Base-by-base conservation (phyloP, 1,140 invertebrate genomes). In the Ostrea edulis region DNA sequence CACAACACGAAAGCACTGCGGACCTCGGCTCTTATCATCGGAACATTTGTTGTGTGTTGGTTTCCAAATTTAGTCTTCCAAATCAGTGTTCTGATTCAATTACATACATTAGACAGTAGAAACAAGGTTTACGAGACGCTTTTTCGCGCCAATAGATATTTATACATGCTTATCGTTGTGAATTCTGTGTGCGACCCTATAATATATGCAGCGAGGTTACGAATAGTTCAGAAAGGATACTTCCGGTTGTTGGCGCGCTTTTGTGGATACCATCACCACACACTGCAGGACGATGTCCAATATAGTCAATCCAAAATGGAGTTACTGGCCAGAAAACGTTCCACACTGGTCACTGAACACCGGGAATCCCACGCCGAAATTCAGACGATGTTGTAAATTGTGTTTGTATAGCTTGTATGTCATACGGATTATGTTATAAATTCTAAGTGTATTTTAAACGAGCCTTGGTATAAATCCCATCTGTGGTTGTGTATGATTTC, bases 181-280 rank as follows among this genome's bases (percentile, higher is more conserved):
- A 97, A 97, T 91, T 96, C 96, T 22, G 90, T 97, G 14, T 95
- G 96, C 22, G 97, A 97, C 93, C 96, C 96, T 0, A 96, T 97
- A 83, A 97, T 97, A 68, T 97, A 97, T 91, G 96, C 96, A 4
- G 95, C 96, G 5, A 92, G 97, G 62, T 97, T 97, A 96, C 94
- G 95, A n/a, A 96, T 97, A 88, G 90, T 93, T n/a, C 90, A 91
- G 71, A 82, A 89, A 53, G 90, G 91, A 29, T 92, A 91, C 77
- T 87, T 87, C 29, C 8, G 35, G 51, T 52, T 85, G n/a, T 51
- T 85, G n/a, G 65, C 55, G 8, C 58, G 58, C 3, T 85, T 51
- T 52, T 85, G 44, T 52, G 68, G 68, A 9, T 85, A 68, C 29
- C 51, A 85, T 8, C 29, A 62, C 11, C 44, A 14, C 22, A 85